Conservation (phyloP, 1,140 invertebrate genomes). For the Leguminivora glycinivorella region DNA sequence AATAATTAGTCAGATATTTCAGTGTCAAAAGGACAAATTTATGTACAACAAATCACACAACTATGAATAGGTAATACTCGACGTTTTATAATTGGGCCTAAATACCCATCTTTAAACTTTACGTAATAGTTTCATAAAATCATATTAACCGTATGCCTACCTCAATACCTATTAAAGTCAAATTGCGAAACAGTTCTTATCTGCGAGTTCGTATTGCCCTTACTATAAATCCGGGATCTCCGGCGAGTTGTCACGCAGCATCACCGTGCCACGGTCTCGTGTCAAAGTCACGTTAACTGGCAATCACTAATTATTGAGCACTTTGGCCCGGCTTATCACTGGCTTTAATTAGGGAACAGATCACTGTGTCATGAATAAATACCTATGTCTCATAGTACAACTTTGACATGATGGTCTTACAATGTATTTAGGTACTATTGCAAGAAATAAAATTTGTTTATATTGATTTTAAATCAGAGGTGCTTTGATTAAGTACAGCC, state of each 20-base stretch:
- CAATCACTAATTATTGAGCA: background rate
- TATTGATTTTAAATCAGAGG: no score
- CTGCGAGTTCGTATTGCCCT: background rate
- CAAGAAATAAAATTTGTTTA: no score
- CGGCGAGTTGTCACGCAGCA: background rate
- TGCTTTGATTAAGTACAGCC: no score
- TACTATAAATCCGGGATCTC: conserved; percentile 1
- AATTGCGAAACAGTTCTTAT: background rate
- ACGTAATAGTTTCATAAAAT: no score
- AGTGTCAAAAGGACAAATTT: no score
- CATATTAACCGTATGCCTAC: background rate
- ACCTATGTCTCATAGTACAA: background rate
- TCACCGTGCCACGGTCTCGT: conserved; percentile 8
- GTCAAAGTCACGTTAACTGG: conserved; percentile 14
- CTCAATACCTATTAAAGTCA: background rate
- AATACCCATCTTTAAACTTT: no score
- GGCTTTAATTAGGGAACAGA: conserved; percentile 22
- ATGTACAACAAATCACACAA: no score
- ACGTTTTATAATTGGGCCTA: no score
- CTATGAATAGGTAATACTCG: no score
- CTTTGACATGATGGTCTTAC: background rate
- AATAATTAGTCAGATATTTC: no score
- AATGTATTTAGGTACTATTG: no score
- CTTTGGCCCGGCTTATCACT: conserved; percentile 3
- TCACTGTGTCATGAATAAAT: background rate